These are phyloP conservation scores for Oeneis ivallda DNA, from an alignment of 2,888 invertebrate genomes.

Conservation along the genomic window DNA sequence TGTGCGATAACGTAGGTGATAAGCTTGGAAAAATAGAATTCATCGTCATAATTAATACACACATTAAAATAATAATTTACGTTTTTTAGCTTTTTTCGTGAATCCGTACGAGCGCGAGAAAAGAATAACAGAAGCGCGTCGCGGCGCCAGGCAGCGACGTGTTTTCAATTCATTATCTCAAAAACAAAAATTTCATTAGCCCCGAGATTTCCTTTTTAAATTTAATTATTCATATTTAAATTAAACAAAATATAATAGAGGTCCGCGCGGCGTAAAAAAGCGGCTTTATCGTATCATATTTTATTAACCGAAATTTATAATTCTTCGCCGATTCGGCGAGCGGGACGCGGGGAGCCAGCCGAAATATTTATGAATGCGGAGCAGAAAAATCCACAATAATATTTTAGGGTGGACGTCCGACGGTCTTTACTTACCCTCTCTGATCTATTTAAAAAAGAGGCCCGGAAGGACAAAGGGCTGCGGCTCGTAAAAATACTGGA, in stretches of 20 bases:
- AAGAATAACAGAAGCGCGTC: slow-evolving; percentile 72
- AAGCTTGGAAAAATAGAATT: slow-evolving; percentile 68
- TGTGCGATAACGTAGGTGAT: slow-evolving; percentile 42
- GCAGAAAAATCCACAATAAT: slow-evolving; percentile 82
- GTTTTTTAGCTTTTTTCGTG: slow-evolving; percentile 60
- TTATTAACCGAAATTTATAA: slow-evolving; percentile 81
- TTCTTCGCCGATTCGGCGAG: slow-evolving; percentile 75
- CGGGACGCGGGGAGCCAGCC: slow-evolving; percentile 53
- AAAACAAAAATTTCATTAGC: slow-evolving; percentile 82
- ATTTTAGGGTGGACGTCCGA: slow-evolving; percentile 75
- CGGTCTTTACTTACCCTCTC: slow-evolving; percentile 77
- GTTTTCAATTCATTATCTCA: slow-evolving; percentile 82
- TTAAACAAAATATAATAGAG: slow-evolving; percentile 82
- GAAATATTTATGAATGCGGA: slow-evolving; percentile 81
- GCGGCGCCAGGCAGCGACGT: slow-evolving; percentile 67
- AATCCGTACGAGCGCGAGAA: slow-evolving; percentile 76
- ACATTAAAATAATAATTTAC: slow-evolving; percentile 63
- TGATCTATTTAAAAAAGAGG: slow-evolving; percentile 81
- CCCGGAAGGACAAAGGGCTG: slow-evolving; percentile 79
- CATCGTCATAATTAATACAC: slow-evolving; percentile 74
- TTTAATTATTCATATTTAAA: slow-evolving; percentile 82
- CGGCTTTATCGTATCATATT: slow-evolving; percentile 81
- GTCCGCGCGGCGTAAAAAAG: slow-evolving; percentile 66
- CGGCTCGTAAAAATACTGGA: slow-evolving; percentile 77
- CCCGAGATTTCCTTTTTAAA: slow-evolving; percentile 79